A percentile compares a stretch with the other conserved stretches of the same genome.
These are phyloP conservation scores for Fringilla coelebs DNA, from an alignment of 2,797 vertebrate genomes.

Conservation along the genomic window DNA sequence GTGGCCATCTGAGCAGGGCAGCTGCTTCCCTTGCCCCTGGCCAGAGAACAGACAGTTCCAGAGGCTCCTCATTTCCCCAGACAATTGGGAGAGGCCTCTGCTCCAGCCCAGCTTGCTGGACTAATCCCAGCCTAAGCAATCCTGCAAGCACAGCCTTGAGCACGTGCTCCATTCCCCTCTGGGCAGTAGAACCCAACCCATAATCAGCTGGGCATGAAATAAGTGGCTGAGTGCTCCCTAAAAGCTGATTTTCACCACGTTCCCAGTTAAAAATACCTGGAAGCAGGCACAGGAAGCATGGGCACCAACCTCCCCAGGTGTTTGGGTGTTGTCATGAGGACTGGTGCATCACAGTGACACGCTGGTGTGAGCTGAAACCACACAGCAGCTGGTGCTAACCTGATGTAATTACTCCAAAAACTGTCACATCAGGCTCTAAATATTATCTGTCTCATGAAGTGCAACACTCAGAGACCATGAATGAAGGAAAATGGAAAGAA, in stretches of 20 bases:
- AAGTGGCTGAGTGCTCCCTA: background rate
- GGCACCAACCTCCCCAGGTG: accelerated
- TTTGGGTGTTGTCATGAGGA: background rate
- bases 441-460: background rate
- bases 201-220: background rate
- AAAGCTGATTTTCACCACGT: background rate
- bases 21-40: background rate
- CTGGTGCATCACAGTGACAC: background rate
- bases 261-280: background rate
- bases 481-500: background rate
- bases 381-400: background rate
- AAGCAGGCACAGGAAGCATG: background rate
- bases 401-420: background rate
- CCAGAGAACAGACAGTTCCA: background rate
- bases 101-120: background rate
- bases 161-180: background rate
- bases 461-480: background rate
- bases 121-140: background rate
- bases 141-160: background rate
- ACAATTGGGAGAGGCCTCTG: background rate
- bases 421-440: background rate
- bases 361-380: background rate
- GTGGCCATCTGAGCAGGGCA: background rate
- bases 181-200: background rate
- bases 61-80: background rate